phyloP scores from a whole-genome alignment of 2,797 vertebrate genomes.

The Chaetophractus vellerosus region DNA sequence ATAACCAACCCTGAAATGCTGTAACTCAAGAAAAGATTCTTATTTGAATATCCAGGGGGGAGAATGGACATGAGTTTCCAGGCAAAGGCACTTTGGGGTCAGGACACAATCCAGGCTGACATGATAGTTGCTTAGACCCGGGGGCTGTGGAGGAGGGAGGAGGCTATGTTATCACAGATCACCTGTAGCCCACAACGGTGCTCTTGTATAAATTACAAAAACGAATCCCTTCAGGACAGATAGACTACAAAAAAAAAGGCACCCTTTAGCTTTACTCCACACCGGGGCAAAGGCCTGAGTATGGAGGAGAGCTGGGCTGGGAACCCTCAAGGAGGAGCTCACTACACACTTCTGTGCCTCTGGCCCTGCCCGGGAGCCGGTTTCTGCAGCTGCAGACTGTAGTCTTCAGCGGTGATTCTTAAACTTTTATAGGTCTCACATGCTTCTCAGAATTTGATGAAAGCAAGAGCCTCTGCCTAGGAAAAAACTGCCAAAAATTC shows the following conservation, averaged over 20 bases:
- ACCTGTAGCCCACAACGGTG: not conserved
- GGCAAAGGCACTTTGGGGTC: not conserved
- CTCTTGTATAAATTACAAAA: not conserved
- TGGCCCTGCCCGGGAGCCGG: not conserved
- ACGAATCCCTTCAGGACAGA: not conserved
- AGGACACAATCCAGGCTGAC: not conserved
- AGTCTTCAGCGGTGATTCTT: not conserved
- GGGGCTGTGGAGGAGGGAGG: not conserved
- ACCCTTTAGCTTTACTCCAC: not conserved
- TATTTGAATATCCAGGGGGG: not conserved
- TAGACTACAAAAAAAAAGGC: not conserved
- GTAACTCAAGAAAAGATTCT: not conserved
- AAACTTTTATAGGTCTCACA: not conserved
- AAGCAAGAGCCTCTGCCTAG: not conserved
- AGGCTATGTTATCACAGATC: not conserved
- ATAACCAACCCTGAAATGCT: not conserved
- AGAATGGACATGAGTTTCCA: not conserved
- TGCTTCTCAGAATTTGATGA: not conserved
- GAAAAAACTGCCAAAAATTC: not conserved
- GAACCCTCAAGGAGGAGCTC: not conserved
- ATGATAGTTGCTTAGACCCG: not conserved
- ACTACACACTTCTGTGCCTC: not conserved
- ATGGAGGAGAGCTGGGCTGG: not conserved
- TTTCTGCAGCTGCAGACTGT: not conserved
- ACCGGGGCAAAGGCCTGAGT: not conserved